Conservation (phyloP, 2,113 vertebrate species). For the Lichenostomus cassidix region DNA sequence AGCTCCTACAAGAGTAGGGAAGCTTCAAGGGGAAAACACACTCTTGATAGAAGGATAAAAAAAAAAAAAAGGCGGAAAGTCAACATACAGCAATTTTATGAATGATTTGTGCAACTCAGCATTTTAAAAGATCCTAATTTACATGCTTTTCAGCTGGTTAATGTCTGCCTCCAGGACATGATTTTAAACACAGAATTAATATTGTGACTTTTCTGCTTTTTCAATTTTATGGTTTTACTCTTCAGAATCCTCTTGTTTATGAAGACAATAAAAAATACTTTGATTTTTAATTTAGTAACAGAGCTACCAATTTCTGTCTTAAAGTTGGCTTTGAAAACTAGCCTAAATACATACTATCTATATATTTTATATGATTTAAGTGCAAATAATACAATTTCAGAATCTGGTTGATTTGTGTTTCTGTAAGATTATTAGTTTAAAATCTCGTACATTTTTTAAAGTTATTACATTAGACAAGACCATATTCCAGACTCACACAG, state of each 20-base stretch:
- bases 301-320: neutral
- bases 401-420: neutral
- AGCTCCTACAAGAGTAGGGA: neutral
- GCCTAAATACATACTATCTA: neutral
- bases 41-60: neutral
- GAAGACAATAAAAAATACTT: neutral
- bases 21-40: neutral
- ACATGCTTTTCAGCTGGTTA: neutral
- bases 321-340: neutral
- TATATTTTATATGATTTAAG: neutral
- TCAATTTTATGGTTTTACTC: neutral
- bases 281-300: neutral
- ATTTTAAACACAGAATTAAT: neutral
- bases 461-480: neutral
- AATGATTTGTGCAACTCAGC: neutral
- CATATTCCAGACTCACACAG: neutral
- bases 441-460: neutral
- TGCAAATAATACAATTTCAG: neutral
- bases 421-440: neutral
- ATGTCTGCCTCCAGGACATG: neutral
- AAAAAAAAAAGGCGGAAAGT: neutral
- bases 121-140: neutral
- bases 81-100: neutral
- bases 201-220: neutral
- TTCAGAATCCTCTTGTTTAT: neutral